phyloP scores from a whole-genome alignment of 2,888 invertebrate species.

The Drosophila diplacantha region DNA sequence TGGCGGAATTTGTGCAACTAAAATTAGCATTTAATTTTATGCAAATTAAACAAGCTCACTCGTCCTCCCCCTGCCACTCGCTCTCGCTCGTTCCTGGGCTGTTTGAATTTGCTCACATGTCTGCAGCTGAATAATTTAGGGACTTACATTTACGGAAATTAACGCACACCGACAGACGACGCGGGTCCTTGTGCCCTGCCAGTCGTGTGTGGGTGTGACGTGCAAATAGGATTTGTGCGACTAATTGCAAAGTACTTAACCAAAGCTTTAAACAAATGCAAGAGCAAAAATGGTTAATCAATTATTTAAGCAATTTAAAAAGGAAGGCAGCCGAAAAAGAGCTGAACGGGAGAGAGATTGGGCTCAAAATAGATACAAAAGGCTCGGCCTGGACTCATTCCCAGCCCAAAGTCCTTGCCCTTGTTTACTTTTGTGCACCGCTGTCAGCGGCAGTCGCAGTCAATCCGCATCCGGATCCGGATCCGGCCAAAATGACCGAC shows the following conservation, averaged over 20 bases:
- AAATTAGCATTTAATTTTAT: slow-evolving; percentile 67
- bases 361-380: slow-evolving; percentile 65
- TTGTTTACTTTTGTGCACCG: slow-evolving; percentile 42
- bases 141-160: slow-evolving; percentile 71
- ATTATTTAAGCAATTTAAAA: slow-evolving; percentile 69
- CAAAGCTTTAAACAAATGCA: slow-evolving; percentile 74
- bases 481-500: slow-evolving; percentile 43
- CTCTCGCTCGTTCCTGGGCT: background rate
- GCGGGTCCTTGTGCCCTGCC: slow-evolving; percentile 12
- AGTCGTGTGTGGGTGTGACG: slow-evolving; percentile 37
- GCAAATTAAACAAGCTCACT: slow-evolving; percentile 54
- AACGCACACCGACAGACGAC: slow-evolving; percentile 44
- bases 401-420: slow-evolving; percentile 24
- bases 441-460: slow-evolving; percentile 44
- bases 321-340: slow-evolving; percentile 8
- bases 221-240: slow-evolving; percentile 72
- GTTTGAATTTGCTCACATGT: slow-evolving; percentile 59
- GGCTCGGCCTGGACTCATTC: slow-evolving; percentile 26
- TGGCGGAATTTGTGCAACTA: slow-evolving; percentile 34
- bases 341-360: slow-evolving; percentile 23
- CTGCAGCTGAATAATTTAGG: slow-evolving; percentile 67
- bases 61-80: background rate
- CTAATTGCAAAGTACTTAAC: slow-evolving; percentile 77
- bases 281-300: slow-evolving; percentile 70
- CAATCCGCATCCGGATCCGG: slow-evolving; percentile 39